A percentile compares a stretch with the other conserved stretches of the same genome.
phyloP scores from a whole-genome alignment of 2,797 vertebrate species.

The Iguana delicatissima region DNA sequence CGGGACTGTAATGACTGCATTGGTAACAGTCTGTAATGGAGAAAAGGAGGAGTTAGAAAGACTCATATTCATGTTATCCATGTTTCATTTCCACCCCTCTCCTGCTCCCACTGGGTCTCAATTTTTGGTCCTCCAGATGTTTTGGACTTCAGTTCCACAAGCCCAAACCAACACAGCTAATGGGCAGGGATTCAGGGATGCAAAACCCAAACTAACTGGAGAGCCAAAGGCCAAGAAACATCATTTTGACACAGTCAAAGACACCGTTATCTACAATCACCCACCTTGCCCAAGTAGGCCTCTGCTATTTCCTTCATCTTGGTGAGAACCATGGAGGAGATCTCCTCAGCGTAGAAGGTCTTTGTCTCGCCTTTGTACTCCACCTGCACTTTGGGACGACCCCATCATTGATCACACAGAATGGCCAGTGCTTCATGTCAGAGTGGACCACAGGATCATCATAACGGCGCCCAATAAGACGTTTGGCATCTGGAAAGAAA shows the following conservation, averaged over 20 bases:
- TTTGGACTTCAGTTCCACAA: background rate
- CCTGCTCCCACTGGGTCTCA: background rate
- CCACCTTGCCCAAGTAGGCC: slow-evolving; percentile 91
- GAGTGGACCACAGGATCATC: slow-evolving; percentile 90
- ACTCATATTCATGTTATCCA: no score
- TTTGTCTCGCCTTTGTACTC: slow-evolving; percentile 92
- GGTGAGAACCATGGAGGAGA: slow-evolving; percentile 93
- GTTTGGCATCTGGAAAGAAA: slow-evolving; percentile 86
- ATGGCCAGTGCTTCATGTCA: slow-evolving; percentile 95
- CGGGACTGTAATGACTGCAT: slow-evolving; percentile 92
- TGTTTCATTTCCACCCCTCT: background rate
- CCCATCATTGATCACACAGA: slow-evolving; percentile 88
- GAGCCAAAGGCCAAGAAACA: no score
- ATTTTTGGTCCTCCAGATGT: background rate
- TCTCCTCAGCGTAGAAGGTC: slow-evolving; percentile 89
- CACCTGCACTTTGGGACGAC: slow-evolving; percentile 90
- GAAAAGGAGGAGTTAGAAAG: background rate
- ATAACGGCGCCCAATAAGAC: slow-evolving; percentile 90
- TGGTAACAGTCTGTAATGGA: slow-evolving; percentile 81
- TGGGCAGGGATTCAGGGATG: background rate
- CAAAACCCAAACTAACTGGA: no score
- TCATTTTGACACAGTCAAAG: background rate
- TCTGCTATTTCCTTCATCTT: slow-evolving; percentile 96
- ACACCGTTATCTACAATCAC: fast-evolving
- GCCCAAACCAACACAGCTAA: background rate